Conservation (phyloP, 1,140 invertebrate genomes). For the Tetramorium parvispinum region DNA sequence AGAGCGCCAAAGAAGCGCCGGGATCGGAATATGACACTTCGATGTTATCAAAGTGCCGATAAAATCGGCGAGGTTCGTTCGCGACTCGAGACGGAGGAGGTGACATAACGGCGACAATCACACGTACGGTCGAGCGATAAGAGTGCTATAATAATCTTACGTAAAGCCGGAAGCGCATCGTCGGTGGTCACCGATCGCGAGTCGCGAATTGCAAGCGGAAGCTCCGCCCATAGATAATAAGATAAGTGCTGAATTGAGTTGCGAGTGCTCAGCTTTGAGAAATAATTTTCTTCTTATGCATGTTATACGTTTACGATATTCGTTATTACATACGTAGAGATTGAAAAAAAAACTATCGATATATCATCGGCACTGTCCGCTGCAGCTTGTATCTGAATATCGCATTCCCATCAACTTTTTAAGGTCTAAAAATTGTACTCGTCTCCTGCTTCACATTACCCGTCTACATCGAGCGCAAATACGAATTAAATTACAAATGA, state of each 20-base stretch:
- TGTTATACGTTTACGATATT: not conserved
- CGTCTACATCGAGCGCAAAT: not conserved
- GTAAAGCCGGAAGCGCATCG: slow-evolving; percentile 35
- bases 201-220: not conserved
- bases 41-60: not conserved
- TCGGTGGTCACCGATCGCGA: slow-evolving; percentile 20
- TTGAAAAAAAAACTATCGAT: not conserved
- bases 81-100: not conserved
- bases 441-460: not conserved
- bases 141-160: slow-evolving; percentile 31
- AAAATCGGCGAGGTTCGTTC: not conserved
- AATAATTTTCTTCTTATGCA: not conserved
- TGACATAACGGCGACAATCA: slow-evolving; percentile 22
- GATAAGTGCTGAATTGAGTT: no score
- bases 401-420: not conserved
- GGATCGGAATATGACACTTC: not conserved
- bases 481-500: not conserved
- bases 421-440: not conserved
- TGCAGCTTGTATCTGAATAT: not conserved
- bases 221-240: no score
- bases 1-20: not conserved
- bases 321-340: not conserved
- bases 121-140: not conserved
- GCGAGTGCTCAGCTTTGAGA: not conserved
- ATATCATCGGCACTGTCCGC: not conserved